These are phyloP conservation scores for Adoxophyes honmai DNA, from an alignment of 1,140 invertebrate species.

Conservation along the genomic window DNA sequence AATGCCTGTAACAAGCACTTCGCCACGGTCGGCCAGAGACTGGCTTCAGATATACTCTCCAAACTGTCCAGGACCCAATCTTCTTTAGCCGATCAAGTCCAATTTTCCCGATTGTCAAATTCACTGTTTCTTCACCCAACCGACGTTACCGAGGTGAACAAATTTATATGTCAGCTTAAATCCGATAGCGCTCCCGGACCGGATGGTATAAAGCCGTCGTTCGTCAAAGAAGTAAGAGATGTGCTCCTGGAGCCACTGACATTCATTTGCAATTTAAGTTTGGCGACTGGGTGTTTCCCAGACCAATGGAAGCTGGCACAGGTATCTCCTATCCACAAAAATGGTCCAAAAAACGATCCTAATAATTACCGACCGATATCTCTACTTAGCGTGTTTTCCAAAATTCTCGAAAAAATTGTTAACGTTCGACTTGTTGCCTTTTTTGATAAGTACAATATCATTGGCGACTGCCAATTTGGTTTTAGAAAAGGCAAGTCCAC, in stretches of 20 bases:
- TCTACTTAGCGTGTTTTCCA: too few species aligned
- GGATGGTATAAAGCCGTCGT: background rate
- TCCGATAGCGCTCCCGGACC: background rate
- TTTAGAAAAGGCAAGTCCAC: too few species aligned
- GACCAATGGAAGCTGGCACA: background rate
- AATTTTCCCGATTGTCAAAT: background rate
- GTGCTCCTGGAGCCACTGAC: background rate
- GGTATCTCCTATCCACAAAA: too few species aligned
- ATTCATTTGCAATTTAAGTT: background rate
- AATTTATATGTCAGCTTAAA: background rate
- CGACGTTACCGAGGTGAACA: background rate
- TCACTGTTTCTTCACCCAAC: background rate
- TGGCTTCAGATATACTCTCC: background rate
- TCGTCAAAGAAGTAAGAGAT: background rate
- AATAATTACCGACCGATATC: too few species aligned
- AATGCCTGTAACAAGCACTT: background rate
- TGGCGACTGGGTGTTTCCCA: background rate
- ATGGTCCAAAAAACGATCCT: too few species aligned
- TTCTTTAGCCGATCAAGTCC: background rate
- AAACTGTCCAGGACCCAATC: background rate
- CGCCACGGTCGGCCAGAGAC: too few species aligned
- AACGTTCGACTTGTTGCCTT: background rate
- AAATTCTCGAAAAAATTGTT: constrained; percentile 12
- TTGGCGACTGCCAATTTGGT: background rate
- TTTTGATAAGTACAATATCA: background rate